Conservation (phyloP, 2,888 invertebrate genomes). For the Theodoxus fluviatilis region DNA sequence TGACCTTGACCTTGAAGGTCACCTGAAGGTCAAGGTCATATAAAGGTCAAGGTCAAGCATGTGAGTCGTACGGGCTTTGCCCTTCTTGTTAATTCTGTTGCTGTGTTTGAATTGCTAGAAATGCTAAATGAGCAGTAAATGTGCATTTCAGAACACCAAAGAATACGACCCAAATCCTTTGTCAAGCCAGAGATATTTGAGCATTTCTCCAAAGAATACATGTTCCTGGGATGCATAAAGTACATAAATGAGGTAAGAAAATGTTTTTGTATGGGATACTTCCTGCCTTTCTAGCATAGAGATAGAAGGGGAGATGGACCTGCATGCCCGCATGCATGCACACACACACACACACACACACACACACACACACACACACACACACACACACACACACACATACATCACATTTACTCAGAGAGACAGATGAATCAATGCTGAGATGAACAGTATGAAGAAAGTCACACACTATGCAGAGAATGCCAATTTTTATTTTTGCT, state of each 20-base stretch:
- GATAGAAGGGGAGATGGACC: neutral
- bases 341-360: slow-evolving; percentile 12
- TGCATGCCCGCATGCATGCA: neutral
- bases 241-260: slow-evolving; percentile 76
- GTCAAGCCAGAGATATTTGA: slow-evolving; percentile 81
- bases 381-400: neutral
- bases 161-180: slow-evolving; percentile 86
- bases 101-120: neutral
- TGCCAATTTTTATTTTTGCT: neutral
- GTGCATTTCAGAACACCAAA: slow-evolving; percentile 74
- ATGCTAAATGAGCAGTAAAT: neutral
- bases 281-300: too few species aligned
- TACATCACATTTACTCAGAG: neutral
- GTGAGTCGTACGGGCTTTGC: too few species aligned
- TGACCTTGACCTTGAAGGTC: too few species aligned
- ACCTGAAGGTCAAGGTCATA: too few species aligned
- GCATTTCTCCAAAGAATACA: slow-evolving; percentile 75
- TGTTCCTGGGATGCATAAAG: slow-evolving; percentile 92
- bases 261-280: neutral
- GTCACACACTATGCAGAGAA: neutral
- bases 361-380: slow-evolving; percentile 10
- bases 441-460: neutral
- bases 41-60: too few species aligned
- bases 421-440: neutral
- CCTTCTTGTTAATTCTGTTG: neutral